Percentiles rank a stretch among this genome's conserved stretches.
Conservation (phyloP, 2,888 invertebrate genomes). For the Microchrysa polita region DNA sequence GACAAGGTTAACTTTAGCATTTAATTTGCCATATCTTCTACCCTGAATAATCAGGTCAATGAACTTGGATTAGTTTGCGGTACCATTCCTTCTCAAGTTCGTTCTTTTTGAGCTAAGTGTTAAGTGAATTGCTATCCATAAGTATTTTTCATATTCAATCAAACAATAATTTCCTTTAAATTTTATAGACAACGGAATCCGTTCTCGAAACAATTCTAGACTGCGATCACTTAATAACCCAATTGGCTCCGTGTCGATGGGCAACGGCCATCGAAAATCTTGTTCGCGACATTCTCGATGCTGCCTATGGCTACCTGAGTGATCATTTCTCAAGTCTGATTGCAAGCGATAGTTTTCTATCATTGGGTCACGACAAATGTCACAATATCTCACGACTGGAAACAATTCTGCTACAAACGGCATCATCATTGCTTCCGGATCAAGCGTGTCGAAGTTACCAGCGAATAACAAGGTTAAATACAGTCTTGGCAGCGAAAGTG, state of each 20-base stretch:
- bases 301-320: slow-evolving; percentile 81
- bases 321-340: slow-evolving; percentile 82
- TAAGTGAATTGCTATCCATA: too few species aligned
- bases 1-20: too few species aligned
- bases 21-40: too few species aligned
- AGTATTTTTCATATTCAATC: too few species aligned
- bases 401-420: slow-evolving; percentile 80
- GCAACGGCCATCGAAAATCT: slow-evolving; percentile 75
- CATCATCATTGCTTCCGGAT: slow-evolving; percentile 81
- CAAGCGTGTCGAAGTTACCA: slow-evolving; percentile 83
- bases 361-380: slow-evolving; percentile 75
- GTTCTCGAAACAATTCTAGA: slow-evolving; percentile 85
- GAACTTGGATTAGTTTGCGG: too few species aligned
- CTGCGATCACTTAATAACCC: slow-evolving; percentile 82
- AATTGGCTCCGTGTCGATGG: slow-evolving; percentile 84
- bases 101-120: too few species aligned
- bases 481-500: slow-evolving; percentile 62
- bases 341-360: slow-evolving; percentile 72
- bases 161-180: slow-evolving; percentile 27
- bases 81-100: too few species aligned
- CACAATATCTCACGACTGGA: slow-evolving; percentile 81
- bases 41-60: too few species aligned
- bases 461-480: slow-evolving; percentile 62
- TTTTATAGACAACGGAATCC: slow-evolving; percentile 74
- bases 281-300: slow-evolving; percentile 81